Evolutionary conservation across 1,140 invertebrate species (phyloP).

Genomic region (Sinonovacula constricta): DNA sequence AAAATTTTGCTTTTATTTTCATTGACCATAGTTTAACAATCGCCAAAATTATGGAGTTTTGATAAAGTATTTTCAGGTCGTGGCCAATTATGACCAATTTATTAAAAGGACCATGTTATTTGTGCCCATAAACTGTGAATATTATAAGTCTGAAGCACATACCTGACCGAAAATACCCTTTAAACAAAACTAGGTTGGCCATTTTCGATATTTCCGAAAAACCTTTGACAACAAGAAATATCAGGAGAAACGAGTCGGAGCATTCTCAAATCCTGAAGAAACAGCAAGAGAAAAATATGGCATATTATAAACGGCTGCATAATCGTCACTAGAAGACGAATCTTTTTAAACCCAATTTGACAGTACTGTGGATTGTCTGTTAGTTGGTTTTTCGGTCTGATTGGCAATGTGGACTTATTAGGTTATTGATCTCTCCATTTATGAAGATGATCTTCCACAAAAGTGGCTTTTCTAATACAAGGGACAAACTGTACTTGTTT

Average conservation of each 20-base stretch:
- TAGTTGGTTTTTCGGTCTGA: too few species aligned
- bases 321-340: background rate
- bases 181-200: constrained; percentile 14
- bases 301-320: constrained; percentile 8
- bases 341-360: background rate
- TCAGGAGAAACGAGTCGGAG: background rate
- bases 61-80: background rate
- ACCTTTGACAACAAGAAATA: constrained; percentile 11
- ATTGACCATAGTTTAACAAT: too few species aligned
- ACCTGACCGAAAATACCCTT: constrained; percentile 1
- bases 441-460: too few species aligned
- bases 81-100: constrained; percentile 11
- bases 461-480: too few species aligned
- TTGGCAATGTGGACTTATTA: too few species aligned
- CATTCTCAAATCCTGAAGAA: background rate
- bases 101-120: constrained; percentile 2
- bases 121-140: constrained; percentile 1
- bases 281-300: constrained; percentile 5
- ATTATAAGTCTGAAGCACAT: background rate
- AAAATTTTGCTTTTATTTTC: too few species aligned
- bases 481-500: too few species aligned
- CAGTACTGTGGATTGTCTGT: too few species aligned
- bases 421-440: too few species aligned
- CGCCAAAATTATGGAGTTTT: too few species aligned
- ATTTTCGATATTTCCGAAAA: constrained; percentile 6